phyloP scores from a whole-genome alignment of 2,113 vertebrate genomes.

The Heterotis niloticus region DNA sequence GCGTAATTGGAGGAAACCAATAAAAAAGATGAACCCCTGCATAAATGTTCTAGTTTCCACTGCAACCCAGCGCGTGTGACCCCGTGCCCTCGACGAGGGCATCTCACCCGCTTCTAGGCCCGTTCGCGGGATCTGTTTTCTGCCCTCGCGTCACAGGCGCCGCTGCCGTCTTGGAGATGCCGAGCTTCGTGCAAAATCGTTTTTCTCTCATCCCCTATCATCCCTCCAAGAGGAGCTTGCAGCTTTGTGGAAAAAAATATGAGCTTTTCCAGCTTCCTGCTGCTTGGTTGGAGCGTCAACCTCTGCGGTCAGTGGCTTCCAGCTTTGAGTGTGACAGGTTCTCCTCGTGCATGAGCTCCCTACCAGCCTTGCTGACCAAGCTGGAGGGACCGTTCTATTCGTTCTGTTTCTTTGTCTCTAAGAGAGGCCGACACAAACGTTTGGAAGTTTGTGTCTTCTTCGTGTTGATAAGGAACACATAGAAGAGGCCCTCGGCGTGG shows the following conservation, averaged over 20 bases:
- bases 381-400: no score
- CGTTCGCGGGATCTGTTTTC: background rate
- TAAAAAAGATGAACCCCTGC: background rate
- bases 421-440: no score
- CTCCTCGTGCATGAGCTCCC: no score
- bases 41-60: background rate
- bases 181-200: background rate
- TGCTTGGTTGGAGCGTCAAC: background rate
- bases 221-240: background rate
- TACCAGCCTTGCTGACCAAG: no score
- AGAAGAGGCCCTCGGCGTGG: no score
- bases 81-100: background rate
- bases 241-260: background rate
- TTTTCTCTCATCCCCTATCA: no score
- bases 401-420: no score
- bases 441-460: no score
- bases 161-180: background rate
- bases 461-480: no score
- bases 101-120: background rate
- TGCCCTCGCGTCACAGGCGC: background rate
- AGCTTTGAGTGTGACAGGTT: background rate
- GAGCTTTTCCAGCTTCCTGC: background rate
- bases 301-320: background rate
- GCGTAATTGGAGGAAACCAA: slow-evolving; percentile 23
- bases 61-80: background rate